These are phyloP conservation scores for Dryobotodes eremita DNA, from an alignment of 2,888 invertebrate genomes.

Conservation along the genomic window DNA sequence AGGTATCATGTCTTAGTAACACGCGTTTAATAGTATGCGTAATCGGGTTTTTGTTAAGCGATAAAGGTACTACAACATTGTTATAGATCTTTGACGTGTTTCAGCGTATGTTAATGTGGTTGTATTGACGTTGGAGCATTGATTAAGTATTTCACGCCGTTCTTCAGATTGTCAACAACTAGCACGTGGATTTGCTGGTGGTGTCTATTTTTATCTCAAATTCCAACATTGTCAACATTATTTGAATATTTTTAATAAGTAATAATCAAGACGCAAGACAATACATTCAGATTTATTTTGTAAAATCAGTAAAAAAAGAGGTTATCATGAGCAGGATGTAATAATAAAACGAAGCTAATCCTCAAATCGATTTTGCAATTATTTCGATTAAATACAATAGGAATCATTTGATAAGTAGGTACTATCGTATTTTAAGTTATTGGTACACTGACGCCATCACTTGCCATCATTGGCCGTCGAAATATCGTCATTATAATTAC, in stretches of 20 bases:
- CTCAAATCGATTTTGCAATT: conserved; percentile 9
- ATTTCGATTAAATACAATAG: conserved; percentile 10
- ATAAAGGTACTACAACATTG: conserved; percentile 38
- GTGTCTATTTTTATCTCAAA: conserved; percentile 27
- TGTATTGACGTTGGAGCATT: conserved; percentile 34
- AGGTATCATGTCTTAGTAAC: conserved; percentile 4
- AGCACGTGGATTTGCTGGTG: not conserved
- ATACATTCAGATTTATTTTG: not conserved
- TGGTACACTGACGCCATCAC: conserved; percentile 8
- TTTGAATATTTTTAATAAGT: conserved; percentile 8
- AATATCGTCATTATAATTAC: conserved; percentile 26
- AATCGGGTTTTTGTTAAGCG: conserved; percentile 24
- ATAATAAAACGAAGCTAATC: conserved; percentile 2
- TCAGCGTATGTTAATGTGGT: conserved; percentile 20
- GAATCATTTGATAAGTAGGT: conserved; percentile 16
- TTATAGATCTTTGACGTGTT: conserved; percentile 39
- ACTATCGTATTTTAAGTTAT: conserved; percentile 3
- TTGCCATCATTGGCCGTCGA: not conserved
- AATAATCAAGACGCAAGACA: conserved; percentile 1
- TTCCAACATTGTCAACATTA: conserved; percentile 1
- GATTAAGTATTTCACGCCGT: conserved; percentile 31
- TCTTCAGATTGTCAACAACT: conserved; percentile 23
- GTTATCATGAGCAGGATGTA: not conserved
- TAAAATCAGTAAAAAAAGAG: not conserved
- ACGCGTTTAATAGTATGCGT: conserved; percentile 24